A percentile compares a stretch with the other conserved stretches of the same genome.
Conservation (phyloP, 2,888 invertebrate species). For the Spodoptera littoralis region DNA sequence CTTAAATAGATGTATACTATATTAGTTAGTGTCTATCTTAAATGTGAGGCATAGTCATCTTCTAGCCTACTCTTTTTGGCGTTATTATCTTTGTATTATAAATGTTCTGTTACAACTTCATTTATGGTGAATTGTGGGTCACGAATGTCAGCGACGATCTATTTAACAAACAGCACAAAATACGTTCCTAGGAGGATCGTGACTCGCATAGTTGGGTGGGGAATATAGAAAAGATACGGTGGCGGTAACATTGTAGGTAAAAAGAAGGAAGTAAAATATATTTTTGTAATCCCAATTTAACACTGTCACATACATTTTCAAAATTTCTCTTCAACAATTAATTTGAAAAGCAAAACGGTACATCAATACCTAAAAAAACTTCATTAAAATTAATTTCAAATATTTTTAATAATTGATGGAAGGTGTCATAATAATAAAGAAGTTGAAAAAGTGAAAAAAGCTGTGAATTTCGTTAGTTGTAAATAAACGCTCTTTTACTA, state of each 20-base stretch:
- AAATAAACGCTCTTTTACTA: slow-evolving; percentile 47
- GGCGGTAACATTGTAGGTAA: slow-evolving; percentile 9
- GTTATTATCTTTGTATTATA: slow-evolving; percentile 54
- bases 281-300: slow-evolving; percentile 48
- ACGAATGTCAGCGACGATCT: background rate
- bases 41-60: slow-evolving; percentile 27
- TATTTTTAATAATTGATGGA: slow-evolving; percentile 14
- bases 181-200: background rate
- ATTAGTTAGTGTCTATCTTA: slow-evolving; percentile 66
- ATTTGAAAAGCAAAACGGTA: background rate
- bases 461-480: slow-evolving; percentile 69
- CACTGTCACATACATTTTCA: slow-evolving; percentile 28
- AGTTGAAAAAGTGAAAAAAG: slow-evolving; percentile 52
- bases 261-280: slow-evolving; percentile 21
- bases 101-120: slow-evolving; percentile 71
- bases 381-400: slow-evolving; percentile 1
- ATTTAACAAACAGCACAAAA: background rate
- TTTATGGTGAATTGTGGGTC: slow-evolving; percentile 33
- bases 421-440: slow-evolving; percentile 23
- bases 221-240: slow-evolving; percentile 11
- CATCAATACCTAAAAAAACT: background rate
- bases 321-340: slow-evolving; percentile 16
- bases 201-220: slow-evolving; percentile 2
- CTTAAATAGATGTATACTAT: slow-evolving; percentile 56
- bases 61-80: slow-evolving; percentile 51